These are phyloP conservation scores for Hippocampus zosterae DNA, from an alignment of 2,113 vertebrate species.

Conservation along the genomic window DNA sequence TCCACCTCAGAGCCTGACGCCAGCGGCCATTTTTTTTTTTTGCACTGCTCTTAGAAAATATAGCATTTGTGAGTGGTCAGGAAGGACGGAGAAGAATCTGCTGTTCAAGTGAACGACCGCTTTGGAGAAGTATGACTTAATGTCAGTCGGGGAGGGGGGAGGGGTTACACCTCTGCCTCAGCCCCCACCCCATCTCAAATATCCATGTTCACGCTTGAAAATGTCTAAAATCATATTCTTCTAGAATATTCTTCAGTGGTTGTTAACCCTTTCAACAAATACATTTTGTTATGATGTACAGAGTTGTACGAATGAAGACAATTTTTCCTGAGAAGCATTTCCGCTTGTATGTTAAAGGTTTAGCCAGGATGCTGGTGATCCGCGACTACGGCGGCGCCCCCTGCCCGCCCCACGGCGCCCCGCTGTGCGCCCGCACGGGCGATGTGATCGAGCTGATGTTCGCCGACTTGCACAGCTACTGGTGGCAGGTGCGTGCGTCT, in stretches of 20 bases:
- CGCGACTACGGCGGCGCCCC: slow-evolving; percentile 82
- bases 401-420: slow-evolving; percentile 74
- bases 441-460: slow-evolving; percentile 86
- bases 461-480: slow-evolving; percentile 85
- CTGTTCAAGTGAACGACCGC: not conserved
- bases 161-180: not conserved
- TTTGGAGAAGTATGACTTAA: not conserved
- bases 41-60: slow-evolving; percentile 28
- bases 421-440: slow-evolving; percentile 79
- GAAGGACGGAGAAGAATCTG: slow-evolving; percentile 35
- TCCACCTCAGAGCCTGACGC: slow-evolving; percentile 43
- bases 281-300: too few species aligned
- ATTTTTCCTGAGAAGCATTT: not conserved
- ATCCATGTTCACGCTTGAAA: not conserved
- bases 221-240: not conserved
- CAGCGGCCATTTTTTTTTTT: slow-evolving; percentile 47
- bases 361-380: slow-evolving; percentile 90
- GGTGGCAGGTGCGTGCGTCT: slow-evolving; percentile 87
- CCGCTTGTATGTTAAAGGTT: slow-evolving; percentile 67
- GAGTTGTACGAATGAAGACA: not conserved
- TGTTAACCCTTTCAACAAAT: too few species aligned
- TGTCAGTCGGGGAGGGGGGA: not conserved
- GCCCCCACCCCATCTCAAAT: not conserved
- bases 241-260: too few species aligned
- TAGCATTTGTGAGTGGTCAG: slow-evolving; percentile 24